phyloP scores from a whole-genome alignment of 2,113 vertebrate genomes.

The Trinectes maculatus region DNA sequence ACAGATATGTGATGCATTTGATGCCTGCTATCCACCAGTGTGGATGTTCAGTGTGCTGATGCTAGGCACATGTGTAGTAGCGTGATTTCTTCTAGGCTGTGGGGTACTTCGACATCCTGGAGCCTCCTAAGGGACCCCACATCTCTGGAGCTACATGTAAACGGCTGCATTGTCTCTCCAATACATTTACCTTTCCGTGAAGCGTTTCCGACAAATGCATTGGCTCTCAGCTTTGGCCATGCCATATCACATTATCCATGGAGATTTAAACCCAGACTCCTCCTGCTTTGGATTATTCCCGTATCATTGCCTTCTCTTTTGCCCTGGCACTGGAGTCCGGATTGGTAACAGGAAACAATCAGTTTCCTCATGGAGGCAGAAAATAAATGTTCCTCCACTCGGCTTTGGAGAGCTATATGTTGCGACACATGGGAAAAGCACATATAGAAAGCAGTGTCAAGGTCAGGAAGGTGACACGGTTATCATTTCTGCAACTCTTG shows the following conservation, averaged over 20 bases:
- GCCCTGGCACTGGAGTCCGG: slow-evolving; percentile 25
- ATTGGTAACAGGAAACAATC: slow-evolving; percentile 31
- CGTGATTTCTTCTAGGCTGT: slow-evolving; percentile 9
- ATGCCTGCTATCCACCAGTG: slow-evolving; percentile 17
- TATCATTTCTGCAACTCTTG: neutral
- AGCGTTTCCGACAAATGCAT: slow-evolving; percentile 36
- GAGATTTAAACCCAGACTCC: slow-evolving; percentile 48
- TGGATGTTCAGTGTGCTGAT: neutral
- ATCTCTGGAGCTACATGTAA: slow-evolving; percentile 17
- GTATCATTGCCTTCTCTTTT: slow-evolving; percentile 55
- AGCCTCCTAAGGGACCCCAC: slow-evolving; percentile 10
- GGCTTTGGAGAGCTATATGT: neutral
- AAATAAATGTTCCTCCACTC: neutral
- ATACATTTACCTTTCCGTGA: slow-evolving; percentile 34
- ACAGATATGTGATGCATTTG: neutral
- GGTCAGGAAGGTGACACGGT: neutral
- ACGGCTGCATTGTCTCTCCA: slow-evolving; percentile 34
- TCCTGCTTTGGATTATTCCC: slow-evolving; percentile 52
- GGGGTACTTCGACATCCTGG: neutral
- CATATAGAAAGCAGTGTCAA: neutral
- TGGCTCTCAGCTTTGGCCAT: slow-evolving; percentile 35
- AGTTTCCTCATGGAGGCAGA: neutral
- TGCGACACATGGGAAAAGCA: neutral
- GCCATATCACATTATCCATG: slow-evolving; percentile 58
- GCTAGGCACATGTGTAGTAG: neutral